phyloP scores from a whole-genome alignment of 2,888 invertebrate genomes.

The Cheilosia vernalis region DNA sequence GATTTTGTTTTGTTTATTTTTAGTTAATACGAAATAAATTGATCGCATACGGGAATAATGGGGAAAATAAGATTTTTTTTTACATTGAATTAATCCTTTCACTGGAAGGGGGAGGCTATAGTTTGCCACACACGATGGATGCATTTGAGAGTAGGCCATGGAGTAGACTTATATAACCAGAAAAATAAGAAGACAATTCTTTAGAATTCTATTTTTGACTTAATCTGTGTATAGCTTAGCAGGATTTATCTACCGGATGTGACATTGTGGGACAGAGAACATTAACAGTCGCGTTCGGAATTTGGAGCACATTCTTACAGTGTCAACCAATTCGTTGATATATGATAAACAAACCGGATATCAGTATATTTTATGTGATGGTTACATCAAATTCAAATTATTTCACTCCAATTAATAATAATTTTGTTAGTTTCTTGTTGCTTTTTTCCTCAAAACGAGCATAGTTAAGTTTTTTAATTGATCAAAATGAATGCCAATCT shows the following conservation, averaged over 20 bases:
- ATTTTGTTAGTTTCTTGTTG: no score
- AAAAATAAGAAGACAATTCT: neutral
- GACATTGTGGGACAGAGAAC: neutral
- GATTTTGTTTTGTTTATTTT: neutral
- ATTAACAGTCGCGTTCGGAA: neutral
- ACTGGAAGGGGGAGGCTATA: neutral
- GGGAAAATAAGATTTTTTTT: neutral
- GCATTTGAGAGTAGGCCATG: neutral
- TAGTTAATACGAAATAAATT: neutral
- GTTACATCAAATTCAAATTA: no score
- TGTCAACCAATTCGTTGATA: no score
- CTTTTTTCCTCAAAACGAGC: no score
- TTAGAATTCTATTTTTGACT: neutral
- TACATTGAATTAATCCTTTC: conserved; percentile 1
- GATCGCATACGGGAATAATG: neutral
- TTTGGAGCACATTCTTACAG: no score
- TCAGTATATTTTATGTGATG: no score
- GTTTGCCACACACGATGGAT: conserved; percentile 5
- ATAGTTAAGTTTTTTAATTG: no score
- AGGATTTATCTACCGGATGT: neutral
- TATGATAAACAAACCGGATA: no score
- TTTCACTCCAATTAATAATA: no score
- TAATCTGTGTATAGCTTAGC: neutral
- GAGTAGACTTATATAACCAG: neutral
- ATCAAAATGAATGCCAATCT: no score